Conservation (phyloP, 2,888 invertebrate species). For the Alloscopus bannaensis region DNA sequence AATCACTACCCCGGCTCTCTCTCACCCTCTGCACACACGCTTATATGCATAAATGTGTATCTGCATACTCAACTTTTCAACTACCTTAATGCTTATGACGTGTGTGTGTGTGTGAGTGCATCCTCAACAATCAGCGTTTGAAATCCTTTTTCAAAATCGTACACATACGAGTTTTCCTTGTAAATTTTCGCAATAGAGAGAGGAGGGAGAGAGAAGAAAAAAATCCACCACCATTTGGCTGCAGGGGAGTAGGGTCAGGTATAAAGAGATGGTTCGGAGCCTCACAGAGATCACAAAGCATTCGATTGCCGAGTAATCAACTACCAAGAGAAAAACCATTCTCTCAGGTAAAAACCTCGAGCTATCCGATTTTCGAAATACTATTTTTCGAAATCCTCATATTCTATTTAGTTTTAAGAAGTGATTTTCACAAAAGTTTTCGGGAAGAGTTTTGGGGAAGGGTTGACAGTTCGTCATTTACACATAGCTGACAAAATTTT, state of each 20-base stretch:
- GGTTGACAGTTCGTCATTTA: neutral
- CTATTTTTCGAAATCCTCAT: no score
- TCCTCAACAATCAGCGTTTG: no score
- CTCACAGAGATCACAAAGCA: slow-evolving; percentile 73
- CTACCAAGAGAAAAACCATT: slow-evolving; percentile 73
- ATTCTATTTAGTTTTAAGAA: neutral
- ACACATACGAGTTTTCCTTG: no score
- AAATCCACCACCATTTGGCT: slow-evolving; percentile 65
- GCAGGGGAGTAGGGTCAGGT: slow-evolving; percentile 73
- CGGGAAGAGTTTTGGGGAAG: slow-evolving; percentile 29
- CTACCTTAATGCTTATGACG: neutral
- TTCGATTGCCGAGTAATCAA: slow-evolving; percentile 72
- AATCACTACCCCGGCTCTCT: no score
- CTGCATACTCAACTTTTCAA: no score
- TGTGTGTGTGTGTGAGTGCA: no score
- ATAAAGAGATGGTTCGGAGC: slow-evolving; percentile 73
- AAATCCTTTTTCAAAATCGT: no score
- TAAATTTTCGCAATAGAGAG: slow-evolving; percentile 59
- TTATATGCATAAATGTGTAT: no score
- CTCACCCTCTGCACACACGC: no score
- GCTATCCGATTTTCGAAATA: slow-evolving; percentile 12
- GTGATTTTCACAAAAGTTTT: slow-evolving; percentile 30
- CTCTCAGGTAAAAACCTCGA: slow-evolving; percentile 71
- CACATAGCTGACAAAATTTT: no score
- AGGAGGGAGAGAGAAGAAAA: no score